Conservation (phyloP, 1,140 invertebrate species). For the Drosophila equinoxialis region DNA sequence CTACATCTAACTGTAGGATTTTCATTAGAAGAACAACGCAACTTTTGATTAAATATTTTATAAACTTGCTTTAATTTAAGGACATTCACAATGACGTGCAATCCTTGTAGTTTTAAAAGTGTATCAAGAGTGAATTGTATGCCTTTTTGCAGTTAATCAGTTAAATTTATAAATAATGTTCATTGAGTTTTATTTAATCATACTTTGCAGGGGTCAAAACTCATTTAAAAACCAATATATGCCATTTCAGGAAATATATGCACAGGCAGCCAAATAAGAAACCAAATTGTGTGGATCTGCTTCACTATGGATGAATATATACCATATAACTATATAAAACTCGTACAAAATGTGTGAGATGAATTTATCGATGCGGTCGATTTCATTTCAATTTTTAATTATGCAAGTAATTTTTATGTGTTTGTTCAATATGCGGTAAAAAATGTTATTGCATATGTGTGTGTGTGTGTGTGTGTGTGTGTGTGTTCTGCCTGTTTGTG, state of each 20-base stretch:
- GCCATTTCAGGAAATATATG: neutral
- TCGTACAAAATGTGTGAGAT: neutral
- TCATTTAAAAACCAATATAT: neutral
- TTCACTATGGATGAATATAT: neutral
- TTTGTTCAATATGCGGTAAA: slow-evolving; percentile 17
- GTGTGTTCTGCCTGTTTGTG: neutral
- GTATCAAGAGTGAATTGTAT: too few relatives aligned
- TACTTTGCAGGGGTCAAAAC: neutral
- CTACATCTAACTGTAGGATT: too few relatives aligned
- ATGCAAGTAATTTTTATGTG: slow-evolving; percentile 40
- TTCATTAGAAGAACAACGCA: too few relatives aligned
- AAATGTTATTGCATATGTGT: slow-evolving; percentile 18
- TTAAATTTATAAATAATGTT: neutral
- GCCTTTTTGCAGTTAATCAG: neutral
- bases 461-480: neutral
- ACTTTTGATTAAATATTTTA: too few relatives aligned
- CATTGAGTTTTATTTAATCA: neutral
- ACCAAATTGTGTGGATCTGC: neutral
- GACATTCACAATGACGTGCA: too few relatives aligned
- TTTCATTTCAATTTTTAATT: slow-evolving; percentile 59
- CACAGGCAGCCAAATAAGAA: neutral
- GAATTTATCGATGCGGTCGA: slow-evolving; percentile 50
- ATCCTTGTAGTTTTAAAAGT: too few relatives aligned
- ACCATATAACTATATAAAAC: slow-evolving; percentile 19
- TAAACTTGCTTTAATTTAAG: too few relatives aligned